Evolutionary conservation across 2,113 vertebrate species (phyloP).

Genomic region (Nothocercus nigrocapillus): DNA sequence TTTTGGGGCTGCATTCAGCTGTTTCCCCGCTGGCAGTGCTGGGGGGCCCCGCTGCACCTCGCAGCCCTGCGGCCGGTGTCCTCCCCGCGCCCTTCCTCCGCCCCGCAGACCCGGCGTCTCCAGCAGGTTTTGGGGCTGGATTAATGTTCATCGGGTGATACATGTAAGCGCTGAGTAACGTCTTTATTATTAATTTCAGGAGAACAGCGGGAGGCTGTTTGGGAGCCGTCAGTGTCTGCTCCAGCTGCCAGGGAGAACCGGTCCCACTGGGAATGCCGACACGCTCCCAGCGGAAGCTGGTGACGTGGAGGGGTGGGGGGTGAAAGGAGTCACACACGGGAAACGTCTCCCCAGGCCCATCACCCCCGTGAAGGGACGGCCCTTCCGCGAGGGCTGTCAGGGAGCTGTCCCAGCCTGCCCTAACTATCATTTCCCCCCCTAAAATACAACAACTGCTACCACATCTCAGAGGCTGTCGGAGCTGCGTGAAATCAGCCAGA

Average conservation of each 20-base stretch:
- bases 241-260: not conserved
- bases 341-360: too few species aligned
- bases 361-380: too few species aligned
- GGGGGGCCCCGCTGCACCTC: not conserved
- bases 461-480: too few species aligned
- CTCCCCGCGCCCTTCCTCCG: not conserved
- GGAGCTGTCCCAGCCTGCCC: too few species aligned
- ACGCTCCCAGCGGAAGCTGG: rapidly evolving
- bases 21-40: not conserved
- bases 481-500: too few species aligned
- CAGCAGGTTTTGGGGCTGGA: not conserved
- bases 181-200: not conserved
- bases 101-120: not conserved
- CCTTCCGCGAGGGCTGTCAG: too few species aligned
- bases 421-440: too few species aligned
- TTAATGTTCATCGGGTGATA: not conserved
- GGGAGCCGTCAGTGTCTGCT: not conserved
- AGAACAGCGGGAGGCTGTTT: not conserved
- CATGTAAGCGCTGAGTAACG: not conserved
- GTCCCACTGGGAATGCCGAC: not conserved
- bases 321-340: too few species aligned
- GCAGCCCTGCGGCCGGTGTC: not conserved
- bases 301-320: not conserved
- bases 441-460: too few species aligned
- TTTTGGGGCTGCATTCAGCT: not conserved